Evolutionary conservation across 2,113 vertebrate genomes (phyloP).

Genomic region (Mola mola): DNA sequence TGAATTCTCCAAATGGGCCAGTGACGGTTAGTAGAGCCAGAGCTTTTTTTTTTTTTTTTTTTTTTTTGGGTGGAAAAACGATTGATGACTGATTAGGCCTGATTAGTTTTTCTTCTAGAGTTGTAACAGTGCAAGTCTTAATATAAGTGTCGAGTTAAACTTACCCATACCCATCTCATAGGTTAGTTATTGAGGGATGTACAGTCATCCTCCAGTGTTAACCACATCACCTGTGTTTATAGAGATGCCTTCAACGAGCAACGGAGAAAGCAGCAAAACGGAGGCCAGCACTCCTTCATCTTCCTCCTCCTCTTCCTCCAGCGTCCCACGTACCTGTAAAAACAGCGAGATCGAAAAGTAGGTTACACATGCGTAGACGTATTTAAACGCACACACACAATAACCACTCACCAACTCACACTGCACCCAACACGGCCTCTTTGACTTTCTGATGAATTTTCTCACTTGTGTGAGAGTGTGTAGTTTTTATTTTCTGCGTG

Average conservation of each 20-base stretch:
- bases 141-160: no score
- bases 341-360: conserved; percentile 99
- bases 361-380: conserved; percentile 56
- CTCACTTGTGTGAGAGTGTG: conserved; percentile 36
- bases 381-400: background rate
- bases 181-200: no score
- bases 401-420: no score
- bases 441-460: conserved; percentile 60
- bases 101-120: no score
- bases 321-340: conserved; percentile 96
- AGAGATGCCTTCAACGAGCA: conserved; percentile 99
- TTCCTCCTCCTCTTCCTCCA: conserved; percentile 76
- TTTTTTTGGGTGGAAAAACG: background rate
- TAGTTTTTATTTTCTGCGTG: conserved; percentile 14
- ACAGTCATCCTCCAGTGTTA: no score
- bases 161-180: no score
- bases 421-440: no score
- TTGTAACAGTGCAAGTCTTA: no score
- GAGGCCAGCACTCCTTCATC: conserved; percentile 83
- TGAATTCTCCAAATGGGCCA: conserved; percentile 98
- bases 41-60: background rate
- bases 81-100: no score
- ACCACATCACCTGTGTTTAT: conserved; percentile 9
- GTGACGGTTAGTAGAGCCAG: conserved; percentile 87
- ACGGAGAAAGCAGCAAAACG: conserved; percentile 95